Evolutionary conservation across 2,888 invertebrate genomes (phyloP).

Genomic region (Limnephilus rhombicus): DNA sequence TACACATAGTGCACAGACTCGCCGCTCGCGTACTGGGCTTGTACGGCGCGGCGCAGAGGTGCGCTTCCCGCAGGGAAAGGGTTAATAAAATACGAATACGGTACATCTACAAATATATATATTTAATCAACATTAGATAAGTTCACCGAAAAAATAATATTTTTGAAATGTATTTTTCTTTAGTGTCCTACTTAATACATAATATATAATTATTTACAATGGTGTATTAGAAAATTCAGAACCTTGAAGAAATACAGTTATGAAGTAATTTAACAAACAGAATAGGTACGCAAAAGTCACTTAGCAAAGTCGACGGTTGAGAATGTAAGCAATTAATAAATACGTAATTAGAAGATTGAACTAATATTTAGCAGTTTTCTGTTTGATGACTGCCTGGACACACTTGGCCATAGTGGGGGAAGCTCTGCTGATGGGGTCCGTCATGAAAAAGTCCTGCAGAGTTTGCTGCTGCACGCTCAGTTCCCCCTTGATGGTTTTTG

Average conservation of each 20-base stretch:
- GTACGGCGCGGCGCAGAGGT: no score
- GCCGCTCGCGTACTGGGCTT: no score
- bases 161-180: conserved; percentile 5
- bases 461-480: conserved; percentile 86
- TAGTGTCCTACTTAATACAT: conserved; percentile 20
- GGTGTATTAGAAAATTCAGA: conserved; percentile 28
- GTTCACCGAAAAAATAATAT: not conserved
- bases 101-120: not conserved
- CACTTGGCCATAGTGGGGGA: conserved; percentile 99
- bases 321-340: conserved; percentile 44
- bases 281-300: not conserved
- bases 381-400: conserved; percentile 92
- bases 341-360: conserved; percentile 16
- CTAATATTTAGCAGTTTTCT: conserved; percentile 73
- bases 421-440: conserved; percentile 96
- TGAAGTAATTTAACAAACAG: not conserved
- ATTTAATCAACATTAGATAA: conserved; percentile 1
- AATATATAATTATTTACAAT: conserved; percentile 42
- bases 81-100: not conserved
- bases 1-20: no score
- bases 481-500: conserved; percentile 77
- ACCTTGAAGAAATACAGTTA: not conserved
- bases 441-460: conserved; percentile 95
- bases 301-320: not conserved
- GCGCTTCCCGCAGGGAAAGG: no score